Evolutionary conservation across 1,140 invertebrate genomes (phyloP).

Genomic region (Platorchestia sp.): DNA sequence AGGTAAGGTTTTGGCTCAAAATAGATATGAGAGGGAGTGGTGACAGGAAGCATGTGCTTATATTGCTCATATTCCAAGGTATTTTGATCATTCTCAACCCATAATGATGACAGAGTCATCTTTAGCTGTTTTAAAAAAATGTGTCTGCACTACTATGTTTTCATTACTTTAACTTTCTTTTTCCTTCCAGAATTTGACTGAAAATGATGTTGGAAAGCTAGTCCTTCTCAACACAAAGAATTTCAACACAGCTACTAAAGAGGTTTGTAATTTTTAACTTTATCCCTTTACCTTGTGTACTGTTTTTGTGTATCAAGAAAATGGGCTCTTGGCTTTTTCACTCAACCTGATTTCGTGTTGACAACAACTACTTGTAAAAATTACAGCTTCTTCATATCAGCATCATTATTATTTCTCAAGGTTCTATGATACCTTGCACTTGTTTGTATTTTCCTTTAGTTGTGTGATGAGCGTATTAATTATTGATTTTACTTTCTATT

Average conservation of each 20-base stretch:
- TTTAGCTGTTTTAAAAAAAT: not conserved
- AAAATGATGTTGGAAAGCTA: constrained; percentile 36
- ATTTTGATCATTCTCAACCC: not conserved
- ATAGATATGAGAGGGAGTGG: not conserved
- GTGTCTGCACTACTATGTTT: not conserved
- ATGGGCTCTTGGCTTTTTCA: not conserved
- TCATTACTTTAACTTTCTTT: not conserved
- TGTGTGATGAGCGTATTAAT: too few species aligned
- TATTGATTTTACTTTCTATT: too few species aligned
- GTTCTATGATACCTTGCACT: too few species aligned
- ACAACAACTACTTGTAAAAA: not conserved
- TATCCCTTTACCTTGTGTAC: not conserved
- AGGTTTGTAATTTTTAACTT: constrained; percentile 2
- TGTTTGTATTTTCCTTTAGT: too few species aligned
- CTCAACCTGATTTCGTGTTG: not conserved
- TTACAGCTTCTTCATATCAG: too few species aligned
- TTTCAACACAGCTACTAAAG: constrained; percentile 28
- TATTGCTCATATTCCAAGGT: not conserved
- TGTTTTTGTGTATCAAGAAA: not conserved
- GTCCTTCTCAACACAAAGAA: constrained; percentile 11
- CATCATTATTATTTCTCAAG: too few species aligned
- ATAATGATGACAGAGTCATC: not conserved
- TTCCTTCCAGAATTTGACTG: not conserved
- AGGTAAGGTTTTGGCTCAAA: not conserved
- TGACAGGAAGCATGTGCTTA: not conserved